Evolutionary conservation across 2,888 invertebrate genomes (phyloP).

Genomic region (Drosophila nigritarsus): DNA sequence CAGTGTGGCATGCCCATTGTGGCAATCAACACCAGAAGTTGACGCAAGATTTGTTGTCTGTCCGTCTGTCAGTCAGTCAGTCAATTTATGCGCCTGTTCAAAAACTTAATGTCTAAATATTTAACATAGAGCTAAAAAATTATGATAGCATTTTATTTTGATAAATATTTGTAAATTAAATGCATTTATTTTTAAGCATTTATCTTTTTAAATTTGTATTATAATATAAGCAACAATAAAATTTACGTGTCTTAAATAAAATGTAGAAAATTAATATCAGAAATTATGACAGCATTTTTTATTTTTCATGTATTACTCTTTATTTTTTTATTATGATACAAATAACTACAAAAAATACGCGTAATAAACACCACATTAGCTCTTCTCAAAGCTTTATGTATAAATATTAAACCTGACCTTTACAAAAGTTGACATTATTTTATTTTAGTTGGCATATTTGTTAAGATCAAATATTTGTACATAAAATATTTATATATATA

Average conservation of each 20-base stretch:
- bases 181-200: neutral
- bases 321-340: neutral
- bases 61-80: conserved; percentile 11
- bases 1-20: conserved; percentile 61
- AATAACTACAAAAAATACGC: neutral
- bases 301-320: neutral
- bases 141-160: conserved; percentile 59
- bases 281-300: neutral
- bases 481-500: conserved; percentile 13
- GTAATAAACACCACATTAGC: neutral
- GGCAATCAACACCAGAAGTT: conserved; percentile 76
- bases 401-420: conserved; percentile 56
- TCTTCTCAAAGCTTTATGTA: conserved; percentile 41
- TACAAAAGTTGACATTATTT: conserved; percentile 63
- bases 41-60: conserved; percentile 69
- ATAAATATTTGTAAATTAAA: conserved; percentile 31
- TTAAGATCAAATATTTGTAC: conserved; percentile 19
- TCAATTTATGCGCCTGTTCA: conserved; percentile 29
- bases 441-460: conserved; percentile 32
- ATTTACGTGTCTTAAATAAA: too few relatives aligned
- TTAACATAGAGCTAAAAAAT: conserved; percentile 61
- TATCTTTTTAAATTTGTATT: neutral
- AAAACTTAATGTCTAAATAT: conserved; percentile 54
- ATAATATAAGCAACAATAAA: neutral
- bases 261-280: too few relatives aligned